Evolutionary conservation across 2,888 invertebrate genomes (phyloP).

Genomic region (Minunthozetes semirufus): DNA sequence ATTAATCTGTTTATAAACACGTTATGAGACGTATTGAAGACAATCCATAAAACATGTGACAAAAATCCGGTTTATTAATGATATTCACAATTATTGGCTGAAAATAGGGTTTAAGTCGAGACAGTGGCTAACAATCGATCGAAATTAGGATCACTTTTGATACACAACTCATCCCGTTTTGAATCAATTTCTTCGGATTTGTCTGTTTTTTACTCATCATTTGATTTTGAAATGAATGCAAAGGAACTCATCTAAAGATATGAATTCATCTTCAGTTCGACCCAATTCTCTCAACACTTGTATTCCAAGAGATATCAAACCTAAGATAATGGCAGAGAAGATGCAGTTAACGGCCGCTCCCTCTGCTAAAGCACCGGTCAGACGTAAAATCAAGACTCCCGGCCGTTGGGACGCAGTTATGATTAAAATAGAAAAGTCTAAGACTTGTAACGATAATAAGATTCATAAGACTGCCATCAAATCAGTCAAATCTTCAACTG

Average conservation of each 20-base stretch:
- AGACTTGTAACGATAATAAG: neutral
- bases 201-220: too few species aligned
- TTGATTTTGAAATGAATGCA: neutral
- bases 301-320: neutral
- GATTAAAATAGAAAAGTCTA: conserved; percentile 21
- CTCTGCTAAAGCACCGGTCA: conserved; percentile 1
- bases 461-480: neutral
- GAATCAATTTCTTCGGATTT: too few species aligned
- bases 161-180: too few species aligned
- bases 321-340: neutral
- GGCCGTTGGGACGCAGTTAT: conserved; percentile 27
- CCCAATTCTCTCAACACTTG: conserved; percentile 9
- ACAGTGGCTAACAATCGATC: too few species aligned
- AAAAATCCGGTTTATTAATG: too few species aligned
- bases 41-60: too few species aligned
- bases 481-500: neutral
- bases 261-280: conserved; percentile 13
- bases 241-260: neutral
- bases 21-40: too few species aligned
- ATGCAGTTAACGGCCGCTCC: conserved; percentile 8
- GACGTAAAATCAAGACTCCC: neutral
- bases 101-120: too few species aligned
- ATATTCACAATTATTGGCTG: too few species aligned
- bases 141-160: too few species aligned
- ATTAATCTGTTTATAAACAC: too few species aligned